These are phyloP conservation scores for Hippocampus guttulatus DNA, from an alignment of 2,113 vertebrate genomes.

Conservation along the genomic window DNA sequence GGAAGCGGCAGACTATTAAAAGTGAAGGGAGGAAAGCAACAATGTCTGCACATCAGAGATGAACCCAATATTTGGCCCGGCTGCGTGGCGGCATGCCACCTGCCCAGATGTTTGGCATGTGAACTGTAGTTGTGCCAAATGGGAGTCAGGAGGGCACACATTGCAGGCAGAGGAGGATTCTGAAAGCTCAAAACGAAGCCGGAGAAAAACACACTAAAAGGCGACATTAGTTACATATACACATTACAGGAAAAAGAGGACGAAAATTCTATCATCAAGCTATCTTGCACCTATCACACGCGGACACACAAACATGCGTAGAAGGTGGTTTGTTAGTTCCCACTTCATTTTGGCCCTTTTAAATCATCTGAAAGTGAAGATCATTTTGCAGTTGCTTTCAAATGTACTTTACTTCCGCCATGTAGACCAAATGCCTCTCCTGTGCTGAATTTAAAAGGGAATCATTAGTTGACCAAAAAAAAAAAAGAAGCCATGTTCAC, in stretches of 20 bases:
- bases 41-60: slow-evolving; percentile 59
- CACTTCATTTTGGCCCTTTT: too few relatives aligned
- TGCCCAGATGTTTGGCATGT: slow-evolving; percentile 67
- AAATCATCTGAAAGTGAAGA: too few relatives aligned
- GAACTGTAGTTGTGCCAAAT: slow-evolving; percentile 51
- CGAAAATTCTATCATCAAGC: too few relatives aligned
- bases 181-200: slow-evolving; percentile 43
- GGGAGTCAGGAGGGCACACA: slow-evolving; percentile 41
- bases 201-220: background rate
- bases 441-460: too few relatives aligned
- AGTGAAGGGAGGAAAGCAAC: slow-evolving; percentile 31
- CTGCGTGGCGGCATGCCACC: slow-evolving; percentile 55
- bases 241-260: background rate
- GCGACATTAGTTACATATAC: background rate
- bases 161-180: slow-evolving; percentile 15
- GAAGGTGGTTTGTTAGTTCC: too few relatives aligned
- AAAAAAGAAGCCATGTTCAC: too few relatives aligned
- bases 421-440: too few relatives aligned
- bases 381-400: too few relatives aligned
- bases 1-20: slow-evolving; percentile 44
- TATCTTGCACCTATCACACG: too few relatives aligned
- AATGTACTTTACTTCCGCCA: too few relatives aligned
- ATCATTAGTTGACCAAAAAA: too few relatives aligned
- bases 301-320: too few relatives aligned
- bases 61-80: slow-evolving; percentile 44